phyloP scores from a whole-genome alignment of 2,888 invertebrate genomes.

The Drosophila prostipennis region DNA sequence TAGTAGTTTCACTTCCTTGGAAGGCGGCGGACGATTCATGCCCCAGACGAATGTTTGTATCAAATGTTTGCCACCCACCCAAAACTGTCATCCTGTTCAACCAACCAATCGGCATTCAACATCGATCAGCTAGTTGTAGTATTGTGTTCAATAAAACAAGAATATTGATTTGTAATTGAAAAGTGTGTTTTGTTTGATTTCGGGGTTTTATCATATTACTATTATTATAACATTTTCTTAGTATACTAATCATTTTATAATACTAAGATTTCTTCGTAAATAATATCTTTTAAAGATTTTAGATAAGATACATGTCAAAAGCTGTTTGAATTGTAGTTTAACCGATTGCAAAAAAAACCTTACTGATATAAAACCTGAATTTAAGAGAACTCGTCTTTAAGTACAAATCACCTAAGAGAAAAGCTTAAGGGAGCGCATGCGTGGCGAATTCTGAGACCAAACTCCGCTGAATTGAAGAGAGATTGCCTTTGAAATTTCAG shows the following conservation, averaged over 20 bases:
- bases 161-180: conserved; percentile 54
- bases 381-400: conserved; percentile 5
- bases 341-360: not conserved
- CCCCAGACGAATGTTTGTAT: conserved; percentile 79
- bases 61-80: conserved; percentile 74
- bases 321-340: conserved; percentile 12
- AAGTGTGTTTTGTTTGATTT: too few species aligned
- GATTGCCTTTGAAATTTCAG: not conserved
- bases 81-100: conserved; percentile 40
- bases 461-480: conserved; percentile 31
- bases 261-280: too few species aligned
- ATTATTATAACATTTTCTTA: too few species aligned
- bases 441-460: not conserved
- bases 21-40: conserved; percentile 29
- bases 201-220: too few species aligned
- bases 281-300: too few species aligned
- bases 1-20: conserved; percentile 11
- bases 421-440: conserved; percentile 14
- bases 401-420: not conserved
- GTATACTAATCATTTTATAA: too few species aligned
- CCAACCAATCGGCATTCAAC: conserved; percentile 48
- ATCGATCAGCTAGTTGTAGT: conserved; percentile 62
- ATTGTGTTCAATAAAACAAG: conserved; percentile 74
- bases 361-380: not conserved
- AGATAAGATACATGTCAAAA: conserved; percentile 3